Evolutionary conservation across 1,140 invertebrate species (phyloP).

Genomic region (Drosophila pallidifrons): DNA sequence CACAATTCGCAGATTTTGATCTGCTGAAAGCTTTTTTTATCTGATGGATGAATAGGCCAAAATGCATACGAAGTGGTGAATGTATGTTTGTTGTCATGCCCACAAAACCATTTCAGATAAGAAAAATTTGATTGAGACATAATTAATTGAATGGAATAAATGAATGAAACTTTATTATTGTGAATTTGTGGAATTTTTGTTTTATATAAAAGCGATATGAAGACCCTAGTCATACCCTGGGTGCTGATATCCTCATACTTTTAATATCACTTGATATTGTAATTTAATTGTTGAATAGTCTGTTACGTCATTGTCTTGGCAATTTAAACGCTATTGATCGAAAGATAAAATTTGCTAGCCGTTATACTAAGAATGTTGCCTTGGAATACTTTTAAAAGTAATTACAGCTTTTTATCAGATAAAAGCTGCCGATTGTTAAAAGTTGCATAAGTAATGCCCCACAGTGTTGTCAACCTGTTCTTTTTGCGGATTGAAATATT

Average conservation of each 20-base stretch:
- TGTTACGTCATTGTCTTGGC: too few relatives aligned
- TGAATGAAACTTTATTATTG: too few relatives aligned
- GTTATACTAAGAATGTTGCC: background rate
- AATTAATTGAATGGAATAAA: too few relatives aligned
- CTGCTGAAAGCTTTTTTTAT: background rate
- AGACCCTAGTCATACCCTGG: too few relatives aligned
- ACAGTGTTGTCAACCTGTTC: too few relatives aligned
- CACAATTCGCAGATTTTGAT: background rate
- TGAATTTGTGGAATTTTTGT: too few relatives aligned
- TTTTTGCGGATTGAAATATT: too few relatives aligned
- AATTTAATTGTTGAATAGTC: too few relatives aligned
- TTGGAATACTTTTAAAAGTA: background rate
- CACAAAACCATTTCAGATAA: background rate
- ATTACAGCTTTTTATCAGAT: background rate
- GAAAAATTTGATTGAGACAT: background rate
- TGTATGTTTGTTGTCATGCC: background rate
- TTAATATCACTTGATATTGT: too few relatives aligned
- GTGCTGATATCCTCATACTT: too few relatives aligned
- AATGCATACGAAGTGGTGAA: background rate
- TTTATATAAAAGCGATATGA: too few relatives aligned
- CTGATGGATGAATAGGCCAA: background rate
- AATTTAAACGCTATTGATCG: too few relatives aligned
- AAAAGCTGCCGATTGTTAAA: conserved; percentile 22
- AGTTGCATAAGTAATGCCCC: background rate
- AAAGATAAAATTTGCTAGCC: background rate